Base-by-base conservation (phyloP, 2,888 invertebrate genomes). In the Omphaloscelis lunosa region DNA sequence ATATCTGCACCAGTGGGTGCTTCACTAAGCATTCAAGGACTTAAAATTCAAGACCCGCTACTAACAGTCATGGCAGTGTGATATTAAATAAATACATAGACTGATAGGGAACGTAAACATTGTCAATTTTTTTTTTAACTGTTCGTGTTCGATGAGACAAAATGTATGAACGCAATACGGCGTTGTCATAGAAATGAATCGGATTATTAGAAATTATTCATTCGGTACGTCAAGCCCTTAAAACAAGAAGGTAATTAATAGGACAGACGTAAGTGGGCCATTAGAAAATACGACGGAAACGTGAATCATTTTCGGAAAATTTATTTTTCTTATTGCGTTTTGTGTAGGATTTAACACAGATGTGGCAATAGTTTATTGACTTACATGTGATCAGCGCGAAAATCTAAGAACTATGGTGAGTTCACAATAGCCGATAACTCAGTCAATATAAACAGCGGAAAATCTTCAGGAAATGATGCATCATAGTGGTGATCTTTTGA, bases 311-410 rank as follows among this genome's bases (percentile, higher is more conserved):
- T 66, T 23, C 15, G 29, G 39, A 2, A 62, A 77, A 62, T 65
- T 75, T 74, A 70, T 63, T 67, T n/a, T 45, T 17, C 6, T 65
- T 34, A 69, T 62, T 71, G 63, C 63, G n/a, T n/a, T 61, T 39
- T 70, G 59, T 17, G 59, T 69, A 34, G 39, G 72, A 65, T 68
- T 65, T 77, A 80, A 70, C 71, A 73, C 39, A 34, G 12, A 20
- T 70, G 41, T 61, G 23, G 53, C 34, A 66, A 59, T 69, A 20
- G 34, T 45, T 66, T 83, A 58, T 84, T 78, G 56, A 59, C 39
- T 74, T 58, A 41, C 1, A 63, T 84, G 83, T 81, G 75, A 78
- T 84, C 84, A 84, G 74, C 17, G 59, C 7, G 39, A 58, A 75
- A 77, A 80, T 83, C 39, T 81, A 39, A 63, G 70, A 70, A 62